phyloP scores from a whole-genome alignment of 92 coral and sea anemone genomes.

The Zoanthus sociatus region DNA sequence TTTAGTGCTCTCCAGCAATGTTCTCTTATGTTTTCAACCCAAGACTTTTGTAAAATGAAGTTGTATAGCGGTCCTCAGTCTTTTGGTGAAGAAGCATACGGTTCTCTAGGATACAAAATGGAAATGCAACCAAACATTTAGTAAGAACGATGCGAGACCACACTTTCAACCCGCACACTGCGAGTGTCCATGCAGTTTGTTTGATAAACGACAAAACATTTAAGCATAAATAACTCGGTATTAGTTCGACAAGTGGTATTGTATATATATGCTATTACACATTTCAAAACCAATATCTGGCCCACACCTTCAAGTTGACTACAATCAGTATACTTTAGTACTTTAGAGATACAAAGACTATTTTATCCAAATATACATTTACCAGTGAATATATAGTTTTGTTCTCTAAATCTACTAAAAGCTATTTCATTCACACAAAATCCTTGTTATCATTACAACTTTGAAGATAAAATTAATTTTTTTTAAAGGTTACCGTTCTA shows the following conservation, averaged over 20 bases:
- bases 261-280: neutral
- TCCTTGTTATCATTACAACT: neutral
- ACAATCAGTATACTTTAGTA: neutral
- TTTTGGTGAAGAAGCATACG: neutral
- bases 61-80: neutral
- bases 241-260: neutral
- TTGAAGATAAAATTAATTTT: too few species aligned
- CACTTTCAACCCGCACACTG: neutral
- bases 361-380: too few species aligned
- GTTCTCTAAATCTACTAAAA: neutral
- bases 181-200: neutral
- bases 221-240: neutral
- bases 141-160: neutral
- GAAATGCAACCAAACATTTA: neutral
- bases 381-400: neutral
- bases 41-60: neutral
- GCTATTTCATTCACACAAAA: neutral
- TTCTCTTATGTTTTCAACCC: neutral
- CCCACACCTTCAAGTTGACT: neutral
- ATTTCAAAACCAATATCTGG: neutral
- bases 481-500: too few species aligned
- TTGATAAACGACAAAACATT: neutral
- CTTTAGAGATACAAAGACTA: too few species aligned
- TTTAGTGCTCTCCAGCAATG: neutral
- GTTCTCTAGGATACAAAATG: neutral